phyloP scores from a whole-genome alignment of 2,113 vertebrate genomes.

The Plectropomus leopardus region DNA sequence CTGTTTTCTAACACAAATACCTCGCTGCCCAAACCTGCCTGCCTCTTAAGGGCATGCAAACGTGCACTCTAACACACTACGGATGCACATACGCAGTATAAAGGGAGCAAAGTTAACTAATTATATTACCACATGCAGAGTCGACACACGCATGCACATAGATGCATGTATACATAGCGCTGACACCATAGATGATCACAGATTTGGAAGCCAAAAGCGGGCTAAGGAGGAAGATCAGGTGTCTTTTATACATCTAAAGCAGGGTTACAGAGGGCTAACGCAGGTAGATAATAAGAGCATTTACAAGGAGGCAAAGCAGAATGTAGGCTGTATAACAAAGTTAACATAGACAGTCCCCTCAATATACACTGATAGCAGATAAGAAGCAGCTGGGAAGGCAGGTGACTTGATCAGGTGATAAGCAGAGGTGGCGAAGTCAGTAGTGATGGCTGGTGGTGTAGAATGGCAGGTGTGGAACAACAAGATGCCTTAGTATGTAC shows the following conservation, averaged over 20 bases:
- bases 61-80: slow-evolving; percentile 12
- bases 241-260: background rate
- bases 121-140: slow-evolving; percentile 33
- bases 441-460: slow-evolving; percentile 30
- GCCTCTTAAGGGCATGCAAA: slow-evolving; percentile 44
- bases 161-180: background rate
- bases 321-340: background rate
- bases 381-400: background rate
- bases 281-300: background rate
- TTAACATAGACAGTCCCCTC: background rate
- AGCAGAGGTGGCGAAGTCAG: slow-evolving; percentile 10
- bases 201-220: slow-evolving; percentile 15
- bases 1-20: slow-evolving; percentile 51
- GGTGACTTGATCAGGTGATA: slow-evolving; percentile 7
- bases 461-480: slow-evolving; percentile 16
- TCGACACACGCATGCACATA: slow-evolving; percentile 9
- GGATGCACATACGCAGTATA: slow-evolving; percentile 3
- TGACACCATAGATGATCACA: background rate
- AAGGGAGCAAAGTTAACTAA: slow-evolving; percentile 44
- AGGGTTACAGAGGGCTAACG: slow-evolving; percentile 4
- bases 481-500: background rate
- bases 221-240: background rate
- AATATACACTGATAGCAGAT: background rate
- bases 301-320: background rate
- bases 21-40: slow-evolving; percentile 31